A percentile compares a stretch with the other conserved stretches of the same genome.
Conservation (phyloP, 2,888 invertebrate species). For the Polyommatus iphigenia region DNA sequence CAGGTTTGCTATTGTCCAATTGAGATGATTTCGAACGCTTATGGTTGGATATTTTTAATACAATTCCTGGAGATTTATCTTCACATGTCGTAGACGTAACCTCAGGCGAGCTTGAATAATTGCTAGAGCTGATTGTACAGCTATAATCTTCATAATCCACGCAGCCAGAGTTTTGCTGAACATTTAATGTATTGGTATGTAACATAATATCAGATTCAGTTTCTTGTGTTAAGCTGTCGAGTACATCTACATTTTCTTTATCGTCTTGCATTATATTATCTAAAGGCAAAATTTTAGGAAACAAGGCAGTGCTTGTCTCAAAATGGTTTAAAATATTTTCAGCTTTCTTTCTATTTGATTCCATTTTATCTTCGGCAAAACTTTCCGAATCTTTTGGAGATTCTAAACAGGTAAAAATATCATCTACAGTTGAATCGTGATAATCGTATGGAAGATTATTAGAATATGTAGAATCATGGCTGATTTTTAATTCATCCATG, state of each 20-base stretch:
- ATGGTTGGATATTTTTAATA: slow-evolving; percentile 69
- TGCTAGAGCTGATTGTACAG: slow-evolving; percentile 30
- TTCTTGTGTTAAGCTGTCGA: slow-evolving; percentile 23
- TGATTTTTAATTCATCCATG: slow-evolving; percentile 62
- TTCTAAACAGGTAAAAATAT: slow-evolving; percentile 53
- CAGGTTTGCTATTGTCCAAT: slow-evolving; percentile 54
- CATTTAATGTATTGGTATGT: background rate
- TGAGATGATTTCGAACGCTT: slow-evolving; percentile 66
- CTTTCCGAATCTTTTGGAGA: slow-evolving; percentile 39
- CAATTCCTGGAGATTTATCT: slow-evolving; percentile 63
- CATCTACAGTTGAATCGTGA: slow-evolving; percentile 66
- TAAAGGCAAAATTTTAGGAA: slow-evolving; percentile 38
- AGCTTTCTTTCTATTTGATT: slow-evolving; percentile 33
- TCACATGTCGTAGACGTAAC: slow-evolving; percentile 75
- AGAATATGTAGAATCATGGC: slow-evolving; percentile 56
- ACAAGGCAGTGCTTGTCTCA: background rate
- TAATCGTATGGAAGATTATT: slow-evolving; percentile 64
- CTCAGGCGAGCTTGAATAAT: slow-evolving; percentile 65
- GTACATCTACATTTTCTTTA: slow-evolving; percentile 49
- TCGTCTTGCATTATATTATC: slow-evolving; percentile 44
- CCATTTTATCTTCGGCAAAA: slow-evolving; percentile 35
- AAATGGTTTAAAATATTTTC: slow-evolving; percentile 20
- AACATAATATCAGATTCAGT: background rate
- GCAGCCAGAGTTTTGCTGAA: background rate
- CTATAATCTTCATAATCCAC: slow-evolving; percentile 6